Conservation (phyloP, 2,888 invertebrate species). For the Taenaris catops region DNA sequence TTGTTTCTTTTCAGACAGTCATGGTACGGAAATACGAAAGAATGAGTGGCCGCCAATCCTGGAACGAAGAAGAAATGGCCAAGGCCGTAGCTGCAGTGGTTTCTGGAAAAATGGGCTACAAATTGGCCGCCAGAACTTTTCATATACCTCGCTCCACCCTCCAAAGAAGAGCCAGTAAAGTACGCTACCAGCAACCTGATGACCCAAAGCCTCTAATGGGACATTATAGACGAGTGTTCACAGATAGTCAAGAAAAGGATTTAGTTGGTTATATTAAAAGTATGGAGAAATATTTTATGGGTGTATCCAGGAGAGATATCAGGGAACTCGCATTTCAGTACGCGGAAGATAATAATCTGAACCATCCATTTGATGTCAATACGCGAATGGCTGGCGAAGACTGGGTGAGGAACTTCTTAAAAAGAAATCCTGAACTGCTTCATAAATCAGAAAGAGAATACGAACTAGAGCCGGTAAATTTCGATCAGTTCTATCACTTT, state of each 20-base stretch:
- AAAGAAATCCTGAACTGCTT: constrained; percentile 64
- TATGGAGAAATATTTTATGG: constrained; percentile 73
- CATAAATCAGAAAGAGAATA: constrained; percentile 56
- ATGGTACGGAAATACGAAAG: constrained; percentile 77
- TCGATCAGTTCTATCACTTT: constrained; percentile 73
- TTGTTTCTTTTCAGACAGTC: constrained; percentile 49
- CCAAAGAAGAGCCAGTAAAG: constrained; percentile 68
- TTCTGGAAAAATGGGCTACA: constrained; percentile 74
- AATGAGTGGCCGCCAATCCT: constrained; percentile 72
- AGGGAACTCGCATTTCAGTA: constrained; percentile 72
- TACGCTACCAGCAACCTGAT: constrained; percentile 63
- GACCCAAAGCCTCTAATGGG: constrained; percentile 71
- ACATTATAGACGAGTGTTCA: constrained; percentile 69
- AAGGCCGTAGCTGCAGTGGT: constrained; percentile 72
- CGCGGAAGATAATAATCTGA: constrained; percentile 63
- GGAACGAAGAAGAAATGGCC: constrained; percentile 74
- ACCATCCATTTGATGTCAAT: constrained; percentile 69
- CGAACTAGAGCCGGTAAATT: constrained; percentile 67
- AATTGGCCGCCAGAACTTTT: constrained; percentile 67
- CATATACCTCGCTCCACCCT: constrained; percentile 72
- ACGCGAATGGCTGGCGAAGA: constrained; percentile 72
- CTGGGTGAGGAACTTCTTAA: constrained; percentile 73
- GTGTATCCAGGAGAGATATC: constrained; percentile 67
- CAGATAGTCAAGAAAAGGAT: constrained; percentile 69
- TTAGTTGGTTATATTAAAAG: constrained; percentile 72